Evolutionary conservation across 2,797 vertebrate species (phyloP).

Genomic region (Coreius guichenoti): DNA sequence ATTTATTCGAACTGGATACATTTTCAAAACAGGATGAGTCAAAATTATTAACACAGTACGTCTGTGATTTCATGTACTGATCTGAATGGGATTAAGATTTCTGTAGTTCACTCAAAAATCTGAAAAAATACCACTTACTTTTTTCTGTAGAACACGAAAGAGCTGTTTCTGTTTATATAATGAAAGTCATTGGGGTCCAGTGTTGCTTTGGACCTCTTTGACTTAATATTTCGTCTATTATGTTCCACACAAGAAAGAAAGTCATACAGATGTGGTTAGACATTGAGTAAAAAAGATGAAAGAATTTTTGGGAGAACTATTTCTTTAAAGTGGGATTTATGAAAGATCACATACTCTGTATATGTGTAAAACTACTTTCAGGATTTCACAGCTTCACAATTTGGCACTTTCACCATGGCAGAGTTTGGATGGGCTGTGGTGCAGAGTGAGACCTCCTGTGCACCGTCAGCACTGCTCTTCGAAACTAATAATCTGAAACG

Average conservation of each 20-base stretch:
- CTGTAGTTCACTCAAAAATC: neutral
- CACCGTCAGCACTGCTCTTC: conserved; percentile 60
- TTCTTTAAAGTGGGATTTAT: neutral
- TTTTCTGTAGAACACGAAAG: neutral
- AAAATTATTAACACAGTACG: neutral
- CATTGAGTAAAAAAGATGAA: neutral
- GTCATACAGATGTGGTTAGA: neutral
- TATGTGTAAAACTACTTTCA: neutral
- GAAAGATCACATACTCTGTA: neutral
- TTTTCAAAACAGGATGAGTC: neutral
- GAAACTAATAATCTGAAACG: conserved; percentile 59
- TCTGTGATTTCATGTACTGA: neutral
- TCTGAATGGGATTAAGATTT: neutral
- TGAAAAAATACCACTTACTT: neutral
- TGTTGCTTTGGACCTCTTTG: neutral
- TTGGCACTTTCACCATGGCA: neutral
- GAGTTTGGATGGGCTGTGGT: neutral
- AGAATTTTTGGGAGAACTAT: neutral
- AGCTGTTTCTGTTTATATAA: neutral
- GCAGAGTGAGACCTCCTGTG: conserved; percentile 56
- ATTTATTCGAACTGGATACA: neutral
- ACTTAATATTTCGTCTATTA: neutral
- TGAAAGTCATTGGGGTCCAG: neutral
- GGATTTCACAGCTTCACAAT: neutral
- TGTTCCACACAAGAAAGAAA: neutral